A percentile compares a stretch with the other conserved stretches of the same genome.
These are phyloP conservation scores for Chaetops frenatus DNA, from an alignment of 2,113 vertebrate genomes.

Conservation along the genomic window DNA sequence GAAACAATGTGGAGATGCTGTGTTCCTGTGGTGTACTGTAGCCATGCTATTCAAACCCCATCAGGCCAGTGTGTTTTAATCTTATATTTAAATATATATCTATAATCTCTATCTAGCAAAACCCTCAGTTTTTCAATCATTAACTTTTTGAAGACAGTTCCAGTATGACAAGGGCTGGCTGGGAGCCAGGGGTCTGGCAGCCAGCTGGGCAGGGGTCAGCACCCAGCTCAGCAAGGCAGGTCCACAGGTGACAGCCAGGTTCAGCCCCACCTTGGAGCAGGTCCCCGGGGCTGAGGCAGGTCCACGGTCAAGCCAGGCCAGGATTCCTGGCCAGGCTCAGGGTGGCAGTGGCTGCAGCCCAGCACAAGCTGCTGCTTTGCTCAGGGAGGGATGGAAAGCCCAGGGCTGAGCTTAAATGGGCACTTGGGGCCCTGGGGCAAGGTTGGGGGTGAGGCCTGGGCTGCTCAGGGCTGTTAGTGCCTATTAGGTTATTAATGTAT, in stretches of 20 bases:
- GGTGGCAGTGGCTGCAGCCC: background rate
- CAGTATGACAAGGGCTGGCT: fast-evolving
- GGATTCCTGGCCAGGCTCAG: too few species aligned
- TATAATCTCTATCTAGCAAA: background rate
- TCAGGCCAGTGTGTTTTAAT: background rate
- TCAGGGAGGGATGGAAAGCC: fast-evolving
- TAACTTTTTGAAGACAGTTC: background rate
- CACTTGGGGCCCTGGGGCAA: background rate
- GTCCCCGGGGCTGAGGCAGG: background rate
- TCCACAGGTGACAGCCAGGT: fast-evolving
- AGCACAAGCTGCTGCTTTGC: background rate
- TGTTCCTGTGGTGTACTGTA: background rate
- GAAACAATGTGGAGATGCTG: background rate
- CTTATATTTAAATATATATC: background rate
- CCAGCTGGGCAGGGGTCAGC: background rate
- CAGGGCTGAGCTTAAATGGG: background rate
- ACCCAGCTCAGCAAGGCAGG: background rate
- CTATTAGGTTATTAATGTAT: background rate
- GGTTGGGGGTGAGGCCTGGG: background rate
- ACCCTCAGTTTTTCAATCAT: background rate
- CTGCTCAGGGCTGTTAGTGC: background rate
- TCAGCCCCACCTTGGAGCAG: background rate
- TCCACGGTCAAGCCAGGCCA: background rate
- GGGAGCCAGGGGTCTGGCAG: background rate
- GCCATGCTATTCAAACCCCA: background rate